Evolutionary conservation across 2,113 vertebrate genomes (phyloP).

Genomic region (Peromyscus californicus): DNA sequence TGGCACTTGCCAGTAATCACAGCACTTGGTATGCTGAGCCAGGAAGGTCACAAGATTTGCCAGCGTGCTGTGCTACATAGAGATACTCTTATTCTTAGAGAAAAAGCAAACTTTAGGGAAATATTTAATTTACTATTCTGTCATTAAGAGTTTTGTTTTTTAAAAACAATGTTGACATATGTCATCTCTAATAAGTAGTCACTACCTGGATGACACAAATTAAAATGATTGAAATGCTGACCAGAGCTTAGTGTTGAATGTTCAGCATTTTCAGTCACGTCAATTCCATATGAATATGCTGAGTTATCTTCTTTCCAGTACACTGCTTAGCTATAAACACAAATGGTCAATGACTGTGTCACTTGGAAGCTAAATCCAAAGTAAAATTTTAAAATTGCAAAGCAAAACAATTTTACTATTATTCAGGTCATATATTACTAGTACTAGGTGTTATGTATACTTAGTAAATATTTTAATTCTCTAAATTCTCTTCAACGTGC

Average conservation of each 20-base stretch:
- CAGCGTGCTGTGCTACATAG: not conserved
- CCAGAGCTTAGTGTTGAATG: not conserved
- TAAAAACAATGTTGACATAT: conserved; percentile 50
- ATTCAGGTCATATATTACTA: not conserved
- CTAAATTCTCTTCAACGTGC: not conserved
- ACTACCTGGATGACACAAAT: conserved; percentile 36
- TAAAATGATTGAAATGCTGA: conserved; percentile 40
- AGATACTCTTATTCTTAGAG: not conserved
- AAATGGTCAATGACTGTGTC: not conserved
- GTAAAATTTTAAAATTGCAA: not conserved
- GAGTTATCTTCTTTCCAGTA: conserved; percentile 12
- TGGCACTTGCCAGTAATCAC: not conserved
- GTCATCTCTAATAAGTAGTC: conserved; percentile 43
- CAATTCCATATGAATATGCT: not conserved
- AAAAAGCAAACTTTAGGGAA: not conserved
- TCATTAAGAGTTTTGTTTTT: not conserved
- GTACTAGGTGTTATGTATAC: not conserved
- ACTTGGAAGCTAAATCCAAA: conserved; percentile 28
- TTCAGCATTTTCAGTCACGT: not conserved
- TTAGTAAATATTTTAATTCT: conserved; percentile 20
- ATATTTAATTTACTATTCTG: conserved; percentile 1
- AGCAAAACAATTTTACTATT: not conserved
- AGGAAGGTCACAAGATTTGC: not conserved
- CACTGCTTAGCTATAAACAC: not conserved
- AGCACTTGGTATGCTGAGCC: too few species aligned